Evolutionary conservation across 2,888 invertebrate species (phyloP), one percentile per base, ranked within the genome.

Genomic region (Mactromeris polynyma): DNA sequence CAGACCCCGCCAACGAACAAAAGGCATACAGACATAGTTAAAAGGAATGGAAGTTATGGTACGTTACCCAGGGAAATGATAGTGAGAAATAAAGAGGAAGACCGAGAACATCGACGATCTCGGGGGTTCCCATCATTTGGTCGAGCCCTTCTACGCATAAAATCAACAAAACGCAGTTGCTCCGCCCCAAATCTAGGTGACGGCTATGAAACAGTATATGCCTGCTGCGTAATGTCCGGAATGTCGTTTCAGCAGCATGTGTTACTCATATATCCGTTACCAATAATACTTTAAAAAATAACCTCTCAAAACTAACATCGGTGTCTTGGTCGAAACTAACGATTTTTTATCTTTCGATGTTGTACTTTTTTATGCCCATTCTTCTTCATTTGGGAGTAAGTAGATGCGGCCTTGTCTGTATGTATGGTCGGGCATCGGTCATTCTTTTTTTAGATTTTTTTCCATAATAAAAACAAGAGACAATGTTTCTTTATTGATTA

Each of bases 141-240:
- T 98, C 98, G 97, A 96, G 96, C 96, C 91, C 95, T 97, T 94
- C 95, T 96, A 94, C 94, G 95, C 77, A 95, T 97, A 93, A 96
- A 96, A 94, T 96, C 97, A 97, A 97, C 97, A 95, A 97, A 97
- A 97, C 97, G 97, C 97, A 98, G 98, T 97, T 98, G 98, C 96
- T 98, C 98, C 96, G 98, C 98, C 97, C 99, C 99, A 96, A 98
- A 98, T 97, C 97, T 99, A 98, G 98, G 98, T 98, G 97, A 97
- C 91, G 94, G 94, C 92, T 54, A 33, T 40, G 64, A 77, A 89
- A 81, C 46, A 73, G 86, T 90, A 84, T 87, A 87, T 80, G 87
- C 86, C 87, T 89, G 89, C 89, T 85, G 89, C 89, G 58, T 89
- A 54, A 79, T 83, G 80, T 87, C 58, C 73, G 73, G 81, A 84